Evolutionary conservation across 2,888 invertebrate species (phyloP), one percentile per base, ranked within the genome.

Genomic region (Lithophane semibrunnea): DNA sequence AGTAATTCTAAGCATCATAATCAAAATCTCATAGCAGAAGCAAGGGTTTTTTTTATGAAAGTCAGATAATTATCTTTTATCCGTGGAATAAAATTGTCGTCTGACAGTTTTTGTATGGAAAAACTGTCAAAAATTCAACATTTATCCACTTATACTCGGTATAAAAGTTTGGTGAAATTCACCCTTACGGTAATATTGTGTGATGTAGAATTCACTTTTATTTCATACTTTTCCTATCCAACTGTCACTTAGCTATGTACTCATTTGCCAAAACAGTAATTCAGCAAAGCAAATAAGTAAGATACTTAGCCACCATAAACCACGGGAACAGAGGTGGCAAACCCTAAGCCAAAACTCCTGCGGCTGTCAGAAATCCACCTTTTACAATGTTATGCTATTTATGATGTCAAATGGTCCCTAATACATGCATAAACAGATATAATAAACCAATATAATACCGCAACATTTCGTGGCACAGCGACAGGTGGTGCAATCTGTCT

Each of bases 401-500:
- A 65, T n/a, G 24, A 56, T 66, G 70, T 29, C 10, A 82, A 80
- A 80, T 76, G 52, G 16, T 63, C n/a, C n/a, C n/a, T n/a, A 63
- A 74, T 66, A 54, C n/a, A 75, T 56, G 13, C 24, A 54, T n/a
- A 52, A 5, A 21, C 13, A 52, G 3, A 61, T n/a, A 52, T 49
- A 49, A 24, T 29, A 29, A 37, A 78, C 24, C 68, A 64, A 70
- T 71, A 71, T 67, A 49, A 44, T 29, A 81, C 64, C 61, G 18
- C 44, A 44, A 18, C 52, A 75, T 75, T 63, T 44, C 63, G 9
- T 64, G 29, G 42, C 18, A 13, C 64, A 69, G 73, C 76, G 75
- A 64, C 79, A 83, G 83, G 78, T 87, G 83, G n/a, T 73, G 80
- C 88, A 83, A 83, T 79, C 83, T 83, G 86, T 79, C 66, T 67